Evolutionary conservation across 2,797 vertebrate genomes (phyloP), one percentile per base, ranked within the genome.

Genomic region (Myotis vivesi): DNA sequence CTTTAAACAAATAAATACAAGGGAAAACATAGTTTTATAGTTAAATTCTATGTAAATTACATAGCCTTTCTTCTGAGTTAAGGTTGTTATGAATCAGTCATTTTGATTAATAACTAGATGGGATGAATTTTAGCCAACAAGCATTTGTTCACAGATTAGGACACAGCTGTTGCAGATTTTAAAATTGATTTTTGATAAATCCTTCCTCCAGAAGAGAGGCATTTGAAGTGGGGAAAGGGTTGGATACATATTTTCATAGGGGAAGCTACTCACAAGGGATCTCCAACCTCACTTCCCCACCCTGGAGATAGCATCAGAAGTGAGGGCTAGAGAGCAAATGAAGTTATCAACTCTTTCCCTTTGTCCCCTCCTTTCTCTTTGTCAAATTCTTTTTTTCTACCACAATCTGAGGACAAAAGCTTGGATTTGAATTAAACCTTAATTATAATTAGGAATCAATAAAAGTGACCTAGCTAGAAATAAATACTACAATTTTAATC

Each of bases 71-170:
- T 79, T 38, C 7, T 73, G 33, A 23, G 30, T 36, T 87, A 72
- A 88, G 79, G 33, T 41, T 69, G 9, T 33, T 57, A 68, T 19
- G n/a, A 77, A 79, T 66, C 25, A 6, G 33, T 75, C 28, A 75
- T 49, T 79, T 94, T 38, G 30, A 44, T 83, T 79, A 84, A 88
- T 73, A 83, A 83, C 57, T 72, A 95, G 20, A 44, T 57, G n/a
- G 2, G 46, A 17, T 51, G 15, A 57, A 66, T 57, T 73, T 59
- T 25, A 73, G 23, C 28, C 68, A 73, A 92, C 68, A 73, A 92
- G 38, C 20, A 28, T 79, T 95, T 73, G 33, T 51, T 41, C 62
- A 55, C 71, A 91, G 55, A 73, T 72, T 88, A 84, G 38, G 33
- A 66, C 25, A 85, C 51, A 73, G 44, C n/a, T 75, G 8, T 22